phyloP scores from a whole-genome alignment of 1,140 invertebrate species.

The Phthorimaea operculella region DNA sequence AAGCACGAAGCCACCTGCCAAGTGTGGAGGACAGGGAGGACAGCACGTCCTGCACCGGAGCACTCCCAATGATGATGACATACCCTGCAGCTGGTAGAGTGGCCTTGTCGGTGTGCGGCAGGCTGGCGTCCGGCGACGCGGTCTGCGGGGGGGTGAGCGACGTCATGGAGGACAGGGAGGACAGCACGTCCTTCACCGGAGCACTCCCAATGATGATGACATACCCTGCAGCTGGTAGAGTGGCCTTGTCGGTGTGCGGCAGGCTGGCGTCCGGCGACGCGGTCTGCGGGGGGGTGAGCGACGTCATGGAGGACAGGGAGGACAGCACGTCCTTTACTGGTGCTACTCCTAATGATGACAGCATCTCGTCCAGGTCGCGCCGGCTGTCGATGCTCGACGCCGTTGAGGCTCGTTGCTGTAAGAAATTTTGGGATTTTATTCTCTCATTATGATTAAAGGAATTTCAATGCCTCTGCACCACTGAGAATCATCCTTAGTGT shows the following conservation, averaged over 20 bases:
- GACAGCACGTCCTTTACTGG: slow-evolving; percentile 87
- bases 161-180: slow-evolving; percentile 84
- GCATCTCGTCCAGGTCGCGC: slow-evolving; percentile 85
- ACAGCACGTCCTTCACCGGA: slow-evolving; percentile 87
- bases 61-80: slow-evolving; percentile 71
- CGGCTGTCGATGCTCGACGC: slow-evolving; percentile 74
- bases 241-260: slow-evolving; percentile 70
- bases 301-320: slow-evolving; percentile 84
- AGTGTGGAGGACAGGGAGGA: slow-evolving; percentile 88
- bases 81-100: slow-evolving; percentile 71
- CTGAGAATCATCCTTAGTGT: too few relatives aligned
- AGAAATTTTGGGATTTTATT: too few relatives aligned
- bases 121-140: slow-evolving; percentile 83
- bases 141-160: slow-evolving; percentile 82
- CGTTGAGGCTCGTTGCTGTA: slow-evolving; percentile 65
- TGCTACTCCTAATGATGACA: slow-evolving; percentile 85
- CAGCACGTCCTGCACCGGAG: slow-evolving; percentile 85
- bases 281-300: slow-evolving; percentile 79
- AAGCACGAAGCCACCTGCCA: too few relatives aligned
- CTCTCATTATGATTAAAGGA: too few relatives aligned
- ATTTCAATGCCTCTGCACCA: too few relatives aligned
- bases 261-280: slow-evolving; percentile 85
- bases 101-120: slow-evolving; percentile 72
- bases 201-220: slow-evolving; percentile 48
- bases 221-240: slow-evolving; percentile 71